Evolutionary conservation across 2,113 vertebrate genomes (phyloP).

Genomic region (Penelope pileata): DNA sequence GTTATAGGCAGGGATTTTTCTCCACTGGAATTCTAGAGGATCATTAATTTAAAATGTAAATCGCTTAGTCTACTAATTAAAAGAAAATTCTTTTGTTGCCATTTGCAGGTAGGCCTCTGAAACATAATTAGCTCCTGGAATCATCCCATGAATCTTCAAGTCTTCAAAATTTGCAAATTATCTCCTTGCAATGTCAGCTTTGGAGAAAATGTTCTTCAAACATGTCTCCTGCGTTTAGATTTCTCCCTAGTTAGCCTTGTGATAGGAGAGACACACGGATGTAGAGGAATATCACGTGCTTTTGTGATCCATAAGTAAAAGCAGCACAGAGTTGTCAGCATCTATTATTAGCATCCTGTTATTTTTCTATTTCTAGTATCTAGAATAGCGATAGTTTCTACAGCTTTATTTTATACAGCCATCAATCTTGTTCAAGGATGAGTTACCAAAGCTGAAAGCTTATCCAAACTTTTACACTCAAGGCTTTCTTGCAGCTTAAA

Average conservation of each 20-base stretch:
- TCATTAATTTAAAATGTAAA: slow-evolving; percentile 62
- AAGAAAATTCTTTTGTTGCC: slow-evolving; percentile 56
- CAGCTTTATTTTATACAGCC: not conserved
- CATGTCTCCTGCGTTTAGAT: not conserved
- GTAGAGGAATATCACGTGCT: not conserved
- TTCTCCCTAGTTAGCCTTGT: not conserved
- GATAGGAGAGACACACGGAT: accelerated
- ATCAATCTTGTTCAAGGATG: not conserved
- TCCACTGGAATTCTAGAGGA: slow-evolving; percentile 33
- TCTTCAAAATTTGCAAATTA: slow-evolving; percentile 32
- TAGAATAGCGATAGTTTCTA: not conserved
- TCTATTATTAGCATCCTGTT: slow-evolving; percentile 15
- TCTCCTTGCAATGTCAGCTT: slow-evolving; percentile 1
- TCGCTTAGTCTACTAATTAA: slow-evolving; percentile 50
- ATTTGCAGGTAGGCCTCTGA: slow-evolving; percentile 46
- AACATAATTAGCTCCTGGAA: slow-evolving; percentile 42
- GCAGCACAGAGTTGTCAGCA: not conserved
- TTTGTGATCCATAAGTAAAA: not conserved
- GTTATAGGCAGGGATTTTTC: slow-evolving; percentile 18
- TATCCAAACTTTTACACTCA: not conserved
- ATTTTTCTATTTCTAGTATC: slow-evolving; percentile 3
- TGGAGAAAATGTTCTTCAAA: not conserved
- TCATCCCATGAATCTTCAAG: slow-evolving; percentile 6
- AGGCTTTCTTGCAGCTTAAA: not conserved
- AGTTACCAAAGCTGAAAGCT: not conserved